A percentile compares a stretch with the other conserved stretches of the same genome.
Evolutionary conservation across 2,113 vertebrate species (phyloP).

Genomic region (Eudyptes chrysolophus): DNA sequence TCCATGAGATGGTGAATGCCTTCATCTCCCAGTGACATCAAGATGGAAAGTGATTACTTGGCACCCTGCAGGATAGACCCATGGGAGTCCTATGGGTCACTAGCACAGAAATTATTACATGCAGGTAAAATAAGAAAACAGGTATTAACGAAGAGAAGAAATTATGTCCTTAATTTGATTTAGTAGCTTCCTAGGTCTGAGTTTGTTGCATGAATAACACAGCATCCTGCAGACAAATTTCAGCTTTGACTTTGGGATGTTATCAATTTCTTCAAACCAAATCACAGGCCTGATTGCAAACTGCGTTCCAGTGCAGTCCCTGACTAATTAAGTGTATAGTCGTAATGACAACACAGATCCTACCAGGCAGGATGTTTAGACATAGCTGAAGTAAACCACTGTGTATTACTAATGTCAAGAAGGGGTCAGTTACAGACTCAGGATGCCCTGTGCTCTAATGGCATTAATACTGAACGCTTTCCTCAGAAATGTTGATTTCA

Average conservation of each 20-base stretch:
- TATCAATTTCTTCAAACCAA: background rate
- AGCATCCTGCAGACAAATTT: background rate
- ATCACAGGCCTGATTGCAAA: background rate
- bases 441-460: background rate
- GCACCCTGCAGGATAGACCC: background rate
- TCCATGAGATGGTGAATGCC: background rate
- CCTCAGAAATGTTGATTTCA: background rate
- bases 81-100: background rate
- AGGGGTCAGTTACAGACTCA: background rate
- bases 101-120: background rate
- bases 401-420: background rate
- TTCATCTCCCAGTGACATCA: background rate
- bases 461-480: background rate
- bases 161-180: background rate
- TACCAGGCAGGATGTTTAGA: background rate
- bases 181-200: background rate
- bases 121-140: background rate
- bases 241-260: background rate
- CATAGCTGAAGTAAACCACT: background rate
- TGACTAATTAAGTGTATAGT: background rate
- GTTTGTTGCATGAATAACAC: background rate
- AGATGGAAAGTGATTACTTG: background rate
- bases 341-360: background rate
- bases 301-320: background rate
- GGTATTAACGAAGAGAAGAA: background rate